Conservation (phyloP, 2,888 invertebrate species). For the Leptopterna dolabrata region DNA sequence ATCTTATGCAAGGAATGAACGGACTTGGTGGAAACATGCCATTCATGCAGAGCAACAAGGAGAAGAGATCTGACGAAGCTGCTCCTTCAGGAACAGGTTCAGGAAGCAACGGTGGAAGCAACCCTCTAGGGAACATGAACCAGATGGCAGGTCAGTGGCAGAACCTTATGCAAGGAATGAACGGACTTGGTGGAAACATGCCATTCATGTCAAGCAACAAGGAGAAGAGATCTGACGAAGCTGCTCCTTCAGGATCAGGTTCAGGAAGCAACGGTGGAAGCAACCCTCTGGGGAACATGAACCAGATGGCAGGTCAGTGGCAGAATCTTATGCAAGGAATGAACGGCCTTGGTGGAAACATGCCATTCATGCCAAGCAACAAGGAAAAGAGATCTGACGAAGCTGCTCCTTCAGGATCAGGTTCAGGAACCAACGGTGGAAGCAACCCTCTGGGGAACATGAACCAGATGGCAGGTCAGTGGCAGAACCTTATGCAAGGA, state of each 20-base stretch:
- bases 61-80: conserved; percentile 12
- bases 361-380: conserved; percentile 1
- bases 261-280: not conserved
- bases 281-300: not conserved
- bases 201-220: conserved; percentile 26
- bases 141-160: not conserved
- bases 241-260: not conserved
- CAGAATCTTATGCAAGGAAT: not conserved
- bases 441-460: not conserved
- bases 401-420: not conserved
- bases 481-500: not conserved
- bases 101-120: not conserved
- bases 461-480: not conserved
- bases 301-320: not conserved
- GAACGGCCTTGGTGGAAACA: conserved; percentile 13
- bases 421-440: not conserved
- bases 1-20: not conserved
- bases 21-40: conserved; percentile 34
- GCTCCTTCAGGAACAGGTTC: not conserved
- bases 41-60: not conserved
- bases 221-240: not conserved
- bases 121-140: not conserved
- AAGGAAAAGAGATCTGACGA: not conserved
- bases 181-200: conserved; percentile 17
- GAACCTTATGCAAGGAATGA: not conserved